These are phyloP conservation scores for Diadromus collaris DNA, from an alignment of 2,888 invertebrate species.

Conservation along the genomic window DNA sequence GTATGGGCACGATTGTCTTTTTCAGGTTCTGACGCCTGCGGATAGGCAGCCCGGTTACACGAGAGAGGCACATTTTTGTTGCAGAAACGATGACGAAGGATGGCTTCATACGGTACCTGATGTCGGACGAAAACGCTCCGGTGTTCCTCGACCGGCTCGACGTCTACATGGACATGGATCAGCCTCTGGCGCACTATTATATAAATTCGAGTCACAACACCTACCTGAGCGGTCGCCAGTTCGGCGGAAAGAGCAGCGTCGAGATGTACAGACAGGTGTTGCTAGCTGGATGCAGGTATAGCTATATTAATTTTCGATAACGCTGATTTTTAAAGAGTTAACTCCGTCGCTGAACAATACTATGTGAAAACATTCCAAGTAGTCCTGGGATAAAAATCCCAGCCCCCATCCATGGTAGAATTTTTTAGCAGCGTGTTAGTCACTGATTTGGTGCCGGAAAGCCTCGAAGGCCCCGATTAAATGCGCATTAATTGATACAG, in stretches of 20 bases:
- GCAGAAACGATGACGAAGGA: slow-evolving; percentile 94
- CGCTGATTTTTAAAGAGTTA: background rate
- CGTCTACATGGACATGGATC: slow-evolving; percentile 99
- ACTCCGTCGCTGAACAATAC: background rate
- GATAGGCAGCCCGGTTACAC: no score
- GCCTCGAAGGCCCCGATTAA: no score
- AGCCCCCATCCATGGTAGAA: no score
- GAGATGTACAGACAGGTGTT: slow-evolving; percentile 99
- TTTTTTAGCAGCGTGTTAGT: no score
- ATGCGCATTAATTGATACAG: no score
- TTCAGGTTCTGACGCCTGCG: background rate
- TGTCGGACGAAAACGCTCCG: slow-evolving; percentile 99
- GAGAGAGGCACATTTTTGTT: background rate
- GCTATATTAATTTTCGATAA: background rate
- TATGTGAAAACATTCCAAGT: no score
- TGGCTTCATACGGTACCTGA: slow-evolving; percentile 98
- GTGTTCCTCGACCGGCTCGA: slow-evolving; percentile 99
- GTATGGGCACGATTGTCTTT: slow-evolving; percentile 77
- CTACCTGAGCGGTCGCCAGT: slow-evolving; percentile 96
- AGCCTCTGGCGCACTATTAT: slow-evolving; percentile 98
- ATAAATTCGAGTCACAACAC: slow-evolving; percentile 99
- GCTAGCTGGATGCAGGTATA: slow-evolving; percentile 96
- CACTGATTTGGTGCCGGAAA: no score
- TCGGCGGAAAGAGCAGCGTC: slow-evolving; percentile 98
- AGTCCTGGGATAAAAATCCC: no score